These are phyloP conservation scores for Heterocephalus glaber DNA, from an alignment of 2,113 vertebrate genomes.

Conservation along the genomic window DNA sequence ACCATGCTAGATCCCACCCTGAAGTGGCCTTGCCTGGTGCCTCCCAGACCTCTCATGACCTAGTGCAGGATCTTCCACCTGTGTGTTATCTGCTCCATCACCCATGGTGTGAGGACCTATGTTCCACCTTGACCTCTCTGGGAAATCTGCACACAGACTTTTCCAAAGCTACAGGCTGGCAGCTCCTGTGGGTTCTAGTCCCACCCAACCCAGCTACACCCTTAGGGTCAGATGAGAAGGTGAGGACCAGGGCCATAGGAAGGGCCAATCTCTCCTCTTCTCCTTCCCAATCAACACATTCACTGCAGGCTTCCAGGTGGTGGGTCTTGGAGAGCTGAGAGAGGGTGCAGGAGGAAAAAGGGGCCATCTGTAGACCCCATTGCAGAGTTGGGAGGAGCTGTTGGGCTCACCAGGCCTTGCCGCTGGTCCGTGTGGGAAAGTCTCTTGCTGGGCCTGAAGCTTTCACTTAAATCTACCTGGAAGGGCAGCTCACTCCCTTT, in stretches of 20 bases:
- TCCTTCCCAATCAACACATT: background rate
- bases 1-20: background rate
- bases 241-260: background rate
- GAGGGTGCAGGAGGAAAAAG: background rate
- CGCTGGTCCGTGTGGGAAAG: background rate
- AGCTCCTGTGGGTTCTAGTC: background rate
- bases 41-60: background rate
- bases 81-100: rapidly evolving
- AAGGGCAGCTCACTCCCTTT: background rate
- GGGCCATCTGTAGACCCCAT: background rate
- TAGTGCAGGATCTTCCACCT: background rate
- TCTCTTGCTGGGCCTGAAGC: background rate
- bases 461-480: background rate
- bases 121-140: background rate
- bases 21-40: background rate
- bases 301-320: background rate
- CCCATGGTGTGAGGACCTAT: background rate
- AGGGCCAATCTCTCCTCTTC: background rate
- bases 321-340: background rate
- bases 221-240: background rate
- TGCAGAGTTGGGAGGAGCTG: background rate
- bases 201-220: background rate
- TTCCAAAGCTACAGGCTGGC: background rate
- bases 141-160: background rate
- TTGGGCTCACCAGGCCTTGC: background rate